Base-by-base conservation (phyloP, 2,797 vertebrate species). In the Xerus rutilus region DNA sequence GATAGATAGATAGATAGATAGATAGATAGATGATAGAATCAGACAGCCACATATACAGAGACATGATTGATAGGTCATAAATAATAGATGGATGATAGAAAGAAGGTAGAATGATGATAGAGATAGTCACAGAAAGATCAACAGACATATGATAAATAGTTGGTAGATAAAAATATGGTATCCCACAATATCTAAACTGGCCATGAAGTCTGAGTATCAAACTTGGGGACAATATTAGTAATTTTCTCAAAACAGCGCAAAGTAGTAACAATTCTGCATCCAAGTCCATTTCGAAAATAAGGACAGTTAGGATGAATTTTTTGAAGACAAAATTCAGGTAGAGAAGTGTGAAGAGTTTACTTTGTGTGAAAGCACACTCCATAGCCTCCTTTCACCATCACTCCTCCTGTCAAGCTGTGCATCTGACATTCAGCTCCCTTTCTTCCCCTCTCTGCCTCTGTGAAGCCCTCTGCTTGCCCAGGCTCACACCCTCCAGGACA, bases 271-370 rank as follows among this genome's bases (percentile, higher is more conserved):
- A 52, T 52, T 3, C 8, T 76, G 4, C n/a, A 81, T 13, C 14
- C 45, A 47, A 52, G 5, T 89, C 39, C 32, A 57, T 3, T 77
- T 90, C 23, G 13, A 70, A 88, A 90, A 89, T 11, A 79, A 95
- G 3, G 18, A 89, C 13, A 70, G 6, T 65, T 6, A 52, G 17
- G 28, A 47, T 74, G n/a, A 47, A 30, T 78, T 69, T 78, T 47
- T 18, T 69, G 21, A 89, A 83, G 21, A 70, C 13, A 72, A 73
- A 47, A 73, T 70, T 74, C 45, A 43, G 9, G 20, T 0, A 88
- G 62, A 47, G 20, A 72, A 69, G 23, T 11, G 7, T 21, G 45
- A 83, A 7, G 32, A 28, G 9, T 15, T 52, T n/a, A 39, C 9
- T 62, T 57, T 65, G 5, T 52, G 25, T 72, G 35, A 74, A 47